Evolutionary conservation across 2,797 vertebrate species (phyloP).

Genomic region (Bradypodion pumilum): DNA sequence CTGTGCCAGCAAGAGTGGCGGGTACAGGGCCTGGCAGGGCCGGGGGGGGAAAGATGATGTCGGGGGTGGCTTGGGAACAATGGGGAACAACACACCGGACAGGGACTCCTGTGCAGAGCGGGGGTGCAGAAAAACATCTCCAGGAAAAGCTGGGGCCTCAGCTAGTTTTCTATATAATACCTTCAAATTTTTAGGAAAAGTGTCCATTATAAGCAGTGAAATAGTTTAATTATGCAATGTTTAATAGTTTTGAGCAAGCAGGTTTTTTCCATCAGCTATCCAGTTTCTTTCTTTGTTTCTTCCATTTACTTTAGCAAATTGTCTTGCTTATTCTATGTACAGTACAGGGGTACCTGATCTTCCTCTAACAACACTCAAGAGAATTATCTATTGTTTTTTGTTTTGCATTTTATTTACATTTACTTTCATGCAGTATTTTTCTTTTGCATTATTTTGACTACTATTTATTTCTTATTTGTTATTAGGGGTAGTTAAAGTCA

Average conservation of each 20-base stretch:
- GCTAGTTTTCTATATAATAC: slow-evolving; percentile 62
- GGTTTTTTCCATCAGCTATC: slow-evolving; percentile 19
- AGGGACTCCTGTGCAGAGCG: too few relatives aligned
- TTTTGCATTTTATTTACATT: background rate
- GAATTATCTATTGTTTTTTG: rapidly evolving
- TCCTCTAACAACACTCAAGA: background rate
- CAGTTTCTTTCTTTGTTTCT: background rate
- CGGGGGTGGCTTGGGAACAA: too few relatives aligned
- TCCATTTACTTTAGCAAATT: slow-evolving; percentile 41
- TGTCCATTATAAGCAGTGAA: slow-evolving; percentile 49
- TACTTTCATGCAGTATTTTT: background rate
- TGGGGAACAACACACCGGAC: too few relatives aligned
- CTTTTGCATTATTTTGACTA: background rate
- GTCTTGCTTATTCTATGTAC: background rate
- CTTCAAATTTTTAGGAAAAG: slow-evolving; percentile 54
- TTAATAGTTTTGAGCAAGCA: background rate
- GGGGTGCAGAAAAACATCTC: too few relatives aligned
- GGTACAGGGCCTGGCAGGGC: too few relatives aligned
- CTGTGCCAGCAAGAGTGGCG: too few relatives aligned
- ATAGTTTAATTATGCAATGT: slow-evolving; percentile 49
- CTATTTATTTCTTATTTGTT: background rate
- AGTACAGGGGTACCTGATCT: background rate
- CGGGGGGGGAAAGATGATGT: too few relatives aligned
- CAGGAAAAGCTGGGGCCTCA: too few relatives aligned
- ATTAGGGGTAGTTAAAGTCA: background rate